These are phyloP conservation scores for Lysiphlebus fabarum DNA, from an alignment of 1,140 invertebrate genomes.

Conservation along the genomic window DNA sequence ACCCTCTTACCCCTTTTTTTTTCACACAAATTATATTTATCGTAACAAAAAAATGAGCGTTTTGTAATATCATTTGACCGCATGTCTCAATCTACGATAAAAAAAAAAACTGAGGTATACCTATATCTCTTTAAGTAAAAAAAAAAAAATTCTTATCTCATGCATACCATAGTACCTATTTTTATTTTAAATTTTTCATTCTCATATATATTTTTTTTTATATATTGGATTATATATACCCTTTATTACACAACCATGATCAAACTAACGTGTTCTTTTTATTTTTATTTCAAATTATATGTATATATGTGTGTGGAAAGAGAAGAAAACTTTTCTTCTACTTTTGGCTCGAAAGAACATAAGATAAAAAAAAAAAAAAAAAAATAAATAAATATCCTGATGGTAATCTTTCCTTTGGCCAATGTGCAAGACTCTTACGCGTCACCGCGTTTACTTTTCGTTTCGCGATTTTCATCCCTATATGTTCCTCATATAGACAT, in stretches of 20 bases:
- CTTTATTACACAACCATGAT: conserved; percentile 1
- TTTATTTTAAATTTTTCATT: conserved; percentile 25
- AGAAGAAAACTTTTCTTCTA: background rate
- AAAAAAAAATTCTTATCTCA: conserved; percentile 38
- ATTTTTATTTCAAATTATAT: background rate
- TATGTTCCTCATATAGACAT: conserved; percentile 53
- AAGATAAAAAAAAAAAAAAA: conserved; percentile 13
- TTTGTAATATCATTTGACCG: no score
- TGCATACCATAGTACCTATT: conserved; percentile 43
- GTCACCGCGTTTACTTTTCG: conserved; percentile 44
- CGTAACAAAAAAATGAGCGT: no score
- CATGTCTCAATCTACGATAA: no score
- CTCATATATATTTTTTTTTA: conserved; percentile 11
- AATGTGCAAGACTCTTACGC: conserved; percentile 52
- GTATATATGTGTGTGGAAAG: no score
- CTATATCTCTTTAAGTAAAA: no score
- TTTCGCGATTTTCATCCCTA: conserved; percentile 28
- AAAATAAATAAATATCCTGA: conserved; percentile 39
- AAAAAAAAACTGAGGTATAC: no score
- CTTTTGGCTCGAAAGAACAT: conserved; percentile 2
- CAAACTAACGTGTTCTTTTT: background rate
- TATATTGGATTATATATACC: no score
- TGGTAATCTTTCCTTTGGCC: conserved; percentile 54
- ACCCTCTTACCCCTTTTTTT: no score
- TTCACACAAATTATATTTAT: no score